Base-by-base conservation (phyloP, 2,888 invertebrate species). In the Ferrisia virgata region DNA sequence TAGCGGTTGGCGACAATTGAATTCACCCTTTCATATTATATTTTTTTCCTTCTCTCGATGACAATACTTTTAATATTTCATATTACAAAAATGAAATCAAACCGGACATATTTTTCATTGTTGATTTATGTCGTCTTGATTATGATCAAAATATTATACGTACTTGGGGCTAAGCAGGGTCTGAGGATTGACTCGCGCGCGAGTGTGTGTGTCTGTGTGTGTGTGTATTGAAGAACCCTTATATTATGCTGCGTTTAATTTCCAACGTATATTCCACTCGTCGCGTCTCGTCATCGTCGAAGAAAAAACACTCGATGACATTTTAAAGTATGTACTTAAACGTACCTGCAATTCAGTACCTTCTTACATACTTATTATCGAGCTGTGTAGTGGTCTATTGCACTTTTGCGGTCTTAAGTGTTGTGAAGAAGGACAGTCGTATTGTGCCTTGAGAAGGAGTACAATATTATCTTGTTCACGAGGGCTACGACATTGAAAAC, bases 71-170 rank as follows among this genome's bases (percentile, higher is more conserved):
- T 82, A 82, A 82, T 82, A 82, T 82, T 82, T 82, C 82, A 82
- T 82, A 82, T 82, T 82, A 82, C 39, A 64, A 82, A 64, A 28
- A 82, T 58, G 58, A 82, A 82, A 82, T 82, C 28, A 58, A 69
- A 82, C 58, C 82, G 82, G 82, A 82, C 82, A 82, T 82, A 82
- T 82, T 82, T n/a, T 82, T 82, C 80, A 82, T 82, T 82, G 82
- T 82, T 64, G 53, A 82, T 36, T 82, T 82, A 58, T 82, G 82
- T 82, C 82, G 82, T 82, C 82, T 64, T 64, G 82, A 58, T 58
- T 82, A 82, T 58, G 82, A 82, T 82, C 82, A 82, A 82, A 82
- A 64, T 82, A 82, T 82, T 79, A 25, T 76, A 18, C 18, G n/a
- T 9, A 1, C 3, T 15, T 6, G 22, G 53, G 53, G 53, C 22